Conservation (phyloP, 2,888 invertebrate species). For the Margaritifera margaritifera region DNA sequence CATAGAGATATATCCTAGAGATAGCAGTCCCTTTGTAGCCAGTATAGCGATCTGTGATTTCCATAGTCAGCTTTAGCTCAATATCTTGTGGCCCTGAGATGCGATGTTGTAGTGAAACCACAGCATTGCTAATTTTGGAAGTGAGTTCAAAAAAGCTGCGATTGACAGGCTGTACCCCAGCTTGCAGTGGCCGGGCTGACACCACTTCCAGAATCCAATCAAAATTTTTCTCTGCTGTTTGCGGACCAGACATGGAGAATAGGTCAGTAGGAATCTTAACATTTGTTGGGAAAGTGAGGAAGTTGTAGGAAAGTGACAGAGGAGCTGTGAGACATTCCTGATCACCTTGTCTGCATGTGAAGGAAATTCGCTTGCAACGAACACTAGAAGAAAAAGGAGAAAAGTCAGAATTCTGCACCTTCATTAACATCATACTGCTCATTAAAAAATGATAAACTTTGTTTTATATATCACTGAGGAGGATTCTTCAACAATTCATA, state of each 20-base stretch:
- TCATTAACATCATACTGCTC: no score
- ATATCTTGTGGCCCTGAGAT: slow-evolving; percentile 93
- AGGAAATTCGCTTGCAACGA: slow-evolving; percentile 84
- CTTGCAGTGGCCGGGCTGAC: slow-evolving; percentile 76
- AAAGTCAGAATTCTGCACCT: no score
- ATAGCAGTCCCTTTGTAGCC: slow-evolving; percentile 87
- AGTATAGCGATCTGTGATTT: slow-evolving; percentile 75
- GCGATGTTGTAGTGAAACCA: slow-evolving; percentile 82
- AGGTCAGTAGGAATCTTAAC: slow-evolving; percentile 78
- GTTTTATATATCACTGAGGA: no score
- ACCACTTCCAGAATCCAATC: slow-evolving; percentile 84
- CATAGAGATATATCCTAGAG: slow-evolving; percentile 88
- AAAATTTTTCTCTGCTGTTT: slow-evolving; percentile 81
- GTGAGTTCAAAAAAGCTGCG: slow-evolving; percentile 71
- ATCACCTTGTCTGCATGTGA: slow-evolving; percentile 83
- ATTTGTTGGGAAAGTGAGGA: slow-evolving; percentile 88
- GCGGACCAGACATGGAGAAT: slow-evolving; percentile 90
- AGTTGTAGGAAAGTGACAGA: slow-evolving; percentile 92
- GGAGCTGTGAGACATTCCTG: slow-evolving; percentile 85
- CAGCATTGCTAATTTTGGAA: slow-evolving; percentile 74
- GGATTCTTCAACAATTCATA: no score
- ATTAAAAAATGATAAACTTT: no score
- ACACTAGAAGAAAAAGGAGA: slow-evolving; percentile 52
- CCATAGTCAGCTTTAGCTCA: slow-evolving; percentile 89
- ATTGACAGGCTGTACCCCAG: slow-evolving; percentile 61